Percentiles rank a stretch among this genome's conserved stretches.
These are phyloP conservation scores for Vireo altiloquus DNA, from an alignment of 2,113 vertebrate species.

Conservation along the genomic window DNA sequence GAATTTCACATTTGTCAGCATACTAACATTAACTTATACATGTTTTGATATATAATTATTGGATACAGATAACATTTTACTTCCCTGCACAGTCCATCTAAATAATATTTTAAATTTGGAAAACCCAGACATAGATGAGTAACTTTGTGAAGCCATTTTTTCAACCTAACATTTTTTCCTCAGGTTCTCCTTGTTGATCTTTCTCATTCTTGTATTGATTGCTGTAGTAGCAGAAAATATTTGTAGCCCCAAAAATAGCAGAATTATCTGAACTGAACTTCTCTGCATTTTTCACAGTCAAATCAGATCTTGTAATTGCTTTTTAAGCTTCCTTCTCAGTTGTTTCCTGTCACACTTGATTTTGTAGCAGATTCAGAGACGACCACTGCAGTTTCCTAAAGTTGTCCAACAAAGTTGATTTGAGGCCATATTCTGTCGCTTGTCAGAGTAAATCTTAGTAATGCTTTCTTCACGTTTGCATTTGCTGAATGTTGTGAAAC, in stretches of 20 bases:
- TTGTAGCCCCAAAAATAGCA: neutral
- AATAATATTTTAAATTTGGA: neutral
- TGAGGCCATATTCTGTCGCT: neutral
- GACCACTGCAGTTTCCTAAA: neutral
- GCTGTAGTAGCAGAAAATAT: neutral
- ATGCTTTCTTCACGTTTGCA: neutral
- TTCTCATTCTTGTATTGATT: slow-evolving; percentile 21
- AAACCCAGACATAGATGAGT: neutral
- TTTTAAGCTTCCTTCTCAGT: neutral
- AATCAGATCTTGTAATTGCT: neutral
- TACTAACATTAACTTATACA: neutral
- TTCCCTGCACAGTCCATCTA: neutral
- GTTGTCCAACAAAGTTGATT: neutral
- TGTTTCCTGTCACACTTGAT: neutral
- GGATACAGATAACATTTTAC: neutral
- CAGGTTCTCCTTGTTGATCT: slow-evolving; percentile 6
- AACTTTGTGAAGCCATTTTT: neutral
- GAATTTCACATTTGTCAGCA: neutral
- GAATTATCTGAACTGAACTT: slow-evolving; percentile 9
- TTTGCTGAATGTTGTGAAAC: neutral
- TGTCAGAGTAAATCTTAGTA: neutral
- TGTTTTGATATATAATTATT: neutral
- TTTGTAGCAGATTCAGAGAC: neutral
- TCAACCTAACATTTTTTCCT: neutral
- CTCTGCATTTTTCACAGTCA: neutral